Conservation (phyloP, 2,113 vertebrate genomes). For the Sphaerodactylus townsendi region DNA sequence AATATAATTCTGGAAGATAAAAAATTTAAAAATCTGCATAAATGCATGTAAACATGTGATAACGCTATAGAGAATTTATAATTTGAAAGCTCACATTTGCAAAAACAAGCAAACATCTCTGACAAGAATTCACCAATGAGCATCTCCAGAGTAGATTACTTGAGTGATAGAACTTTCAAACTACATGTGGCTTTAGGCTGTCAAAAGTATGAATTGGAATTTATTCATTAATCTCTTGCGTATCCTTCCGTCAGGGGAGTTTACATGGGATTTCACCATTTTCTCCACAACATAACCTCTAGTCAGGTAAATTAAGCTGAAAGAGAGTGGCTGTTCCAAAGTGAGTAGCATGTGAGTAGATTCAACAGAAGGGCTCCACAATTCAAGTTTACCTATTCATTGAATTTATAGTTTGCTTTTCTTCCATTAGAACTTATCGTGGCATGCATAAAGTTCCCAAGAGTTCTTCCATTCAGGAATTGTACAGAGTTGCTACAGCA, state of each 20-base stretch:
- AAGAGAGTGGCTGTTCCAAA: too few relatives aligned
- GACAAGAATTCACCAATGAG: not conserved
- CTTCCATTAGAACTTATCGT: too few relatives aligned
- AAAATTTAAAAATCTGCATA: not conserved
- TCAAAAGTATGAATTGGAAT: not conserved
- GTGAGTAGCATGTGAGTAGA: too few relatives aligned
- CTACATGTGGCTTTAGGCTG: not conserved
- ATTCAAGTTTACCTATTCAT: too few relatives aligned
- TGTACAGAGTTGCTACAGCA: too few relatives aligned
- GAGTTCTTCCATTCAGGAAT: too few relatives aligned
- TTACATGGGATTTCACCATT: not conserved
- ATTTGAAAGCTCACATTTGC: conserved; percentile 39
- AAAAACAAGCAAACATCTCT: not conserved
- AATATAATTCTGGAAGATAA: conserved; percentile 24
- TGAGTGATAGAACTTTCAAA: not conserved
- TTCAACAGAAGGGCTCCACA: too few relatives aligned
- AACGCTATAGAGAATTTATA: not conserved
- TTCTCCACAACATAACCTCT: not conserved
- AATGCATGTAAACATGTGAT: not conserved
- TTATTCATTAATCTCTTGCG: not conserved
- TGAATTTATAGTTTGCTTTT: too few relatives aligned
- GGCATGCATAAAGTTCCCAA: too few relatives aligned
- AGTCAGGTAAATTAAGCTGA: not conserved
- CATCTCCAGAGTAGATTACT: not conserved
- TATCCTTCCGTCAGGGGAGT: not conserved